Evolutionary conservation across 2,888 invertebrate species (phyloP).

Genomic region (Galeruca laticollis): DNA sequence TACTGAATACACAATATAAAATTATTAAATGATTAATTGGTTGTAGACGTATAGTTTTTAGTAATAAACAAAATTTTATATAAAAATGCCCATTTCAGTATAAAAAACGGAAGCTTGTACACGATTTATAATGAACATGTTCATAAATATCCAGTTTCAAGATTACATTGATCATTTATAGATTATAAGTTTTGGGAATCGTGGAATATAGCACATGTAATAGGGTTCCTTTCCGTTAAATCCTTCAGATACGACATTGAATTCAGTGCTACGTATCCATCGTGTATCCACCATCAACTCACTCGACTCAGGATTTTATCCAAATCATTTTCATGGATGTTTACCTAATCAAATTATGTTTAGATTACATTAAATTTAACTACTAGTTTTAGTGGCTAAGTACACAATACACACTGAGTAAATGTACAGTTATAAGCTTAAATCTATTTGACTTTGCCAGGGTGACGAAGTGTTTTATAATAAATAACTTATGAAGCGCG

Average conservation of each 20-base stretch:
- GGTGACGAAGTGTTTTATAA: conserved; percentile 54
- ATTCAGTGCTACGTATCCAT: conserved; percentile 2
- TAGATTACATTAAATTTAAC: conserved; percentile 58
- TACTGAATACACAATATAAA: too few relatives aligned
- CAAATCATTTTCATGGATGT: conserved; percentile 53
- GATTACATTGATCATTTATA: too few relatives aligned
- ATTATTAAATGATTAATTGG: too few relatives aligned
- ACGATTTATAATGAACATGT: too few relatives aligned
- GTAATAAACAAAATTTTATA: too few relatives aligned
- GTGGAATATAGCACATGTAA: background rate
- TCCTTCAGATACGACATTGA: conserved; percentile 8
- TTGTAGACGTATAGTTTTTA: too few relatives aligned
- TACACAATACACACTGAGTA: conserved; percentile 51
- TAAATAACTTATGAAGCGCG: conserved; percentile 48
- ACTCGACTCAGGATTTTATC: conserved; percentile 40
- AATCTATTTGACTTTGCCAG: conserved; percentile 52
- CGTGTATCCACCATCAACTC: conserved; percentile 26
- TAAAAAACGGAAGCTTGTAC: too few relatives aligned
- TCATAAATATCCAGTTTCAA: too few relatives aligned
- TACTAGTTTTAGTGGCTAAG: conserved; percentile 55
- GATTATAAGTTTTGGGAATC: too few relatives aligned
- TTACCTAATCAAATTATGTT: conserved; percentile 57
- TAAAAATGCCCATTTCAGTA: too few relatives aligned
- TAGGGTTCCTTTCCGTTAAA: background rate
- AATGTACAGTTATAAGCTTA: conserved; percentile 54